These are phyloP conservation scores for Artibeus jamaicensis DNA, from an alignment of 2,797 vertebrate genomes.

Conservation along the genomic window DNA sequence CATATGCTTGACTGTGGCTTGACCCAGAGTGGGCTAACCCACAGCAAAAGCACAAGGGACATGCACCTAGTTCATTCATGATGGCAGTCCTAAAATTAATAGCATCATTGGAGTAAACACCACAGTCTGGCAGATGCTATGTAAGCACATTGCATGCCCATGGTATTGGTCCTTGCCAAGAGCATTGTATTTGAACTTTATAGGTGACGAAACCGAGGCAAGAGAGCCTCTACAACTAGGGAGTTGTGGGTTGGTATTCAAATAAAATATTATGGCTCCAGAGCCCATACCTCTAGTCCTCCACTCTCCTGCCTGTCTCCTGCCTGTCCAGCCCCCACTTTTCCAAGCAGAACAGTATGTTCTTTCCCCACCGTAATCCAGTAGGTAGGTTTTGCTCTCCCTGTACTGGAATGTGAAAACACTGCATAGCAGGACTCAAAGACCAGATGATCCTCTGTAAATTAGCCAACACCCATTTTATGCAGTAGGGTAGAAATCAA, in stretches of 20 bases:
- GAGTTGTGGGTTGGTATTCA: not conserved
- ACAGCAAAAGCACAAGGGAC: constrained; percentile 50
- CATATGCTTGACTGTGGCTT: constrained; percentile 34
- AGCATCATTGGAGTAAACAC: not conserved
- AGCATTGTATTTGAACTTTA: not conserved
- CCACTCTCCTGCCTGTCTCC: not conserved
- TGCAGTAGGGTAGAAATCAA: not conserved
- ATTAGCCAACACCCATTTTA: not conserved
- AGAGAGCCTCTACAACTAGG: not conserved
- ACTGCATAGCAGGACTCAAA: not conserved
- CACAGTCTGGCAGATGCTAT: not conserved
- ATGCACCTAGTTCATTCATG: constrained; percentile 52
- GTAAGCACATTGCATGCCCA: not conserved
- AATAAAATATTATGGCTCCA: not conserved
- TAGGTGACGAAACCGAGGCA: not conserved
- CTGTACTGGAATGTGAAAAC: constrained; percentile 31
- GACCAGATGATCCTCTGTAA: not conserved
- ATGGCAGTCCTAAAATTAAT: not conserved
- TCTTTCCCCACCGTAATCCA: not conserved
- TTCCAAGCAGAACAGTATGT: not conserved
- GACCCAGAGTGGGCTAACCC: constrained; percentile 68
- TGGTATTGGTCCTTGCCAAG: not conserved
- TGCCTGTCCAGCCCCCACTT: accelerated
- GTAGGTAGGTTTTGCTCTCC: not conserved
- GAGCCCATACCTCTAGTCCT: not conserved